phyloP scores from a whole-genome alignment of 2,888 invertebrate genomes.

The Dysmachus trigonus region DNA sequence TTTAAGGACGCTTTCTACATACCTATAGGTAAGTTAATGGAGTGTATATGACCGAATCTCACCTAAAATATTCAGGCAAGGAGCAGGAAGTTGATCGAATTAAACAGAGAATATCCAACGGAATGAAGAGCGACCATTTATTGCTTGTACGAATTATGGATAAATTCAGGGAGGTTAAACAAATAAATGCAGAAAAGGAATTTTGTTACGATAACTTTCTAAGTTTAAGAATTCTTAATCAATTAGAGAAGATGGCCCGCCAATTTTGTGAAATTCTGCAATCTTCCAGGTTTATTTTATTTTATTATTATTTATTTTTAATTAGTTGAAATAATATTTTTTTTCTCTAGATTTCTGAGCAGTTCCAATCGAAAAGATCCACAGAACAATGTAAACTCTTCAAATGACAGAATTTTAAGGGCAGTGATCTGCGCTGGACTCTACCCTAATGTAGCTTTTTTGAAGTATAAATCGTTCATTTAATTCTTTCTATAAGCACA shows the following conservation, averaged over 20 bases:
- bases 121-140: conserved; percentile 81
- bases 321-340: not conserved
- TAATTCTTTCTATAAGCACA: not conserved
- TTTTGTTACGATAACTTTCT: conserved; percentile 83
- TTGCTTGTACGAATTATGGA: conserved; percentile 76
- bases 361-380: conserved; percentile 64
- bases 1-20: conserved; percentile 86
- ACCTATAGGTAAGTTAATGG: conserved; percentile 71
- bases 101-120: conserved; percentile 70
- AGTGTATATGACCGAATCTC: not conserved
- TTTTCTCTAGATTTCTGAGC: conserved; percentile 68
- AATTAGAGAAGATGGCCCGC: conserved; percentile 80
- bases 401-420: conserved; percentile 80
- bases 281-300: conserved; percentile 79
- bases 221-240: conserved; percentile 70
- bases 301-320: no score
- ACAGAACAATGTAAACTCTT: conserved; percentile 78
- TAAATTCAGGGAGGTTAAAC: conserved; percentile 67
- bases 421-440: conserved; percentile 87
- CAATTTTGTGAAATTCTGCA: conserved; percentile 80
- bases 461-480: conserved; percentile 66
- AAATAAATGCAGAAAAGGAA: conserved; percentile 58
- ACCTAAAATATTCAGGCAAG: conserved; percentile 65
- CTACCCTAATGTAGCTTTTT: conserved; percentile 85
- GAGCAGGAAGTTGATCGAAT: conserved; percentile 71